Percentiles rank a stretch among this genome's conserved stretches.
These are phyloP conservation scores for Caenorhabditis tropicalis DNA, from an alignment of 1,140 invertebrate genomes.

Conservation along the genomic window DNA sequence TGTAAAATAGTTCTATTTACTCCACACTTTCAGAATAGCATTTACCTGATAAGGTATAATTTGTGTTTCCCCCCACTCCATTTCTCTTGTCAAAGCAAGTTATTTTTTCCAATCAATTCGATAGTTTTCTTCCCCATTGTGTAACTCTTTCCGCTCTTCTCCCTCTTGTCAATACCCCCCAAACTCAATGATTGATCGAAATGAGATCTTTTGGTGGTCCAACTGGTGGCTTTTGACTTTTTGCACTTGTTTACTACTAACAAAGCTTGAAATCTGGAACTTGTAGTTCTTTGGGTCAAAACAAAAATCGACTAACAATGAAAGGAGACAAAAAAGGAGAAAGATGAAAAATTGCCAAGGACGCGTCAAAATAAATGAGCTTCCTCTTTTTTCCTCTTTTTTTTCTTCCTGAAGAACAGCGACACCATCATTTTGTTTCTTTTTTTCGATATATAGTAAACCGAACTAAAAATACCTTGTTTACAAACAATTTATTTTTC, in stretches of 20 bases:
- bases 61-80: too few species aligned
- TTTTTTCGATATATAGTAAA: neutral
- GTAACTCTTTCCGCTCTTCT: slow-evolving; percentile 12
- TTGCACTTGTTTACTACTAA: too few species aligned
- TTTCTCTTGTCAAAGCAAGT: too few species aligned
- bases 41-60: too few species aligned
- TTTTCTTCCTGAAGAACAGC: slow-evolving; percentile 7
- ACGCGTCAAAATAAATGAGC: slow-evolving; percentile 42
- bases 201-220: slow-evolving; percentile 18
- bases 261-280: too few species aligned
- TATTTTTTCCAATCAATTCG: neutral
- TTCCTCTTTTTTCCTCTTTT: neutral
- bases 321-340: neutral
- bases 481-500: neutral
- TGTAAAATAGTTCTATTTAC: too few species aligned
- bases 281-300: too few species aligned
- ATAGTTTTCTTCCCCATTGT: neutral
- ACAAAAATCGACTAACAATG: neutral
- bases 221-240: neutral
- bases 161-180: slow-evolving; percentile 14
- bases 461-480: neutral
- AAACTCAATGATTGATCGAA: slow-evolving; percentile 23
- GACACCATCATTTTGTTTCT: slow-evolving; percentile 7
- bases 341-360: slow-evolving; percentile 31
- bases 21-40: too few species aligned